Evolutionary conservation across 2,113 vertebrate genomes (phyloP).

Genomic region (Erythrolamprus reginae): DNA sequence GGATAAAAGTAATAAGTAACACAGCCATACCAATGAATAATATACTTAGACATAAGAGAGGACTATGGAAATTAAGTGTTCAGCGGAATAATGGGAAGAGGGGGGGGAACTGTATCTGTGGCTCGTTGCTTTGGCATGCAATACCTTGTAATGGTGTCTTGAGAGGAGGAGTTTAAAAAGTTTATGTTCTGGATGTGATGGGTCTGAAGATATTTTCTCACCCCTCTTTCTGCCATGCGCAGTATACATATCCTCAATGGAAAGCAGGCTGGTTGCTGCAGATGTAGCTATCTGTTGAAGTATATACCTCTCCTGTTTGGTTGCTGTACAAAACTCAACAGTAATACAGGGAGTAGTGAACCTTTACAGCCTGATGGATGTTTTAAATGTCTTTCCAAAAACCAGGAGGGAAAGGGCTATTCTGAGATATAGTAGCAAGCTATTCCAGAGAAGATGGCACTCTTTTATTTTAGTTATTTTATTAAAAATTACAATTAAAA

Average conservation of each 20-base stretch:
- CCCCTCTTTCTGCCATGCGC: background rate
- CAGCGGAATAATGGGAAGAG: background rate
- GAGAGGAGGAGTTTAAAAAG: background rate
- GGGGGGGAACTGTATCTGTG: background rate
- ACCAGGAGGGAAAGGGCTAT: background rate
- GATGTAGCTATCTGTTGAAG: background rate
- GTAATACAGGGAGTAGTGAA: background rate
- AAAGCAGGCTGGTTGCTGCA: background rate
- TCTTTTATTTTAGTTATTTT: background rate
- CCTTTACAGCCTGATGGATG: background rate
- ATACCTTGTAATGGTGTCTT: background rate
- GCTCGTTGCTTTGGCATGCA: background rate
- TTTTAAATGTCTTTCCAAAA: background rate
- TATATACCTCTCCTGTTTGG: background rate
- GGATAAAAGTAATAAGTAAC: background rate
- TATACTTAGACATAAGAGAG: background rate
- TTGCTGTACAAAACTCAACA: background rate
- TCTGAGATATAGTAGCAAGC: background rate
- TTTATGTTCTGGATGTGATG: background rate
- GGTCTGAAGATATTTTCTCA: background rate
- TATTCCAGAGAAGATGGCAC: background rate
- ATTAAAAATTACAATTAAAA: background rate
- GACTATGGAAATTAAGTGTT: background rate
- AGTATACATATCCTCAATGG: background rate
- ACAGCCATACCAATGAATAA: background rate